A percentile compares a stretch with the other conserved stretches of the same genome.
These are phyloP conservation scores for Baronia brevicornis DNA, from an alignment of 2,888 invertebrate species.

Conservation along the genomic window DNA sequence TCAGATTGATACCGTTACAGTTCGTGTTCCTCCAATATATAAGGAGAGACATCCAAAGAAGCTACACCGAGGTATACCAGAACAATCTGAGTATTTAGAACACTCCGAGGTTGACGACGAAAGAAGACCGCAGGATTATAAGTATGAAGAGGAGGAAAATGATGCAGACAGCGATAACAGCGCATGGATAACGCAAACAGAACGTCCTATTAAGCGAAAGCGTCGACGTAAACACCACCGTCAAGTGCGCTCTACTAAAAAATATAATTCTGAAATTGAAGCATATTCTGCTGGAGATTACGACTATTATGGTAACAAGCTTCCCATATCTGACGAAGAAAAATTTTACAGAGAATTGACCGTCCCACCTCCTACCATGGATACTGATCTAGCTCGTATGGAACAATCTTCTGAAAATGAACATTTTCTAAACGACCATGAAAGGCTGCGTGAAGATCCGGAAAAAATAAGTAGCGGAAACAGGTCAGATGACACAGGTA, in stretches of 20 bases:
- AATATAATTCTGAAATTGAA: too few relatives aligned
- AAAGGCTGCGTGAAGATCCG: constrained; percentile 46
- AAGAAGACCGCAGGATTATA: constrained; percentile 18
- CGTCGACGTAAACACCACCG: constrained; percentile 47
- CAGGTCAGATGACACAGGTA: constrained; percentile 27
- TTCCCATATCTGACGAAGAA: constrained; percentile 55
- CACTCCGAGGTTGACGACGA: constrained; percentile 33
- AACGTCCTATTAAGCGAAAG: constrained; percentile 37
- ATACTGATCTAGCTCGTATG: constrained; percentile 46
- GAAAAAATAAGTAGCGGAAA: constrained; percentile 28
- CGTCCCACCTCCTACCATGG: constrained; percentile 50
- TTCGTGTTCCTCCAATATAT: constrained; percentile 67
- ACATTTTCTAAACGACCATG: constrained; percentile 49
- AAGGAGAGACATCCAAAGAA: constrained; percentile 61
- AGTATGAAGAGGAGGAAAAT: constrained; percentile 23
- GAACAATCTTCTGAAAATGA: constrained; percentile 33
- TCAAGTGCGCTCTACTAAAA: constrained; percentile 34
- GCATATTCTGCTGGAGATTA: constrained; percentile 45
- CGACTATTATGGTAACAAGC: constrained; percentile 55
- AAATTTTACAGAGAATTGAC: constrained; percentile 41
- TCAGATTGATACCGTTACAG: constrained; percentile 68
- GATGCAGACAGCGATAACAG: constrained; percentile 47
- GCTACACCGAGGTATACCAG: constrained; percentile 45
- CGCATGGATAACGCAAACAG: constrained; percentile 33
- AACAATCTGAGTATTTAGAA: constrained; percentile 30